Evolutionary conservation across 2,888 invertebrate genomes (phyloP), one percentile per base, ranked within the genome.

Genomic region (Lysandra coridon): DNA sequence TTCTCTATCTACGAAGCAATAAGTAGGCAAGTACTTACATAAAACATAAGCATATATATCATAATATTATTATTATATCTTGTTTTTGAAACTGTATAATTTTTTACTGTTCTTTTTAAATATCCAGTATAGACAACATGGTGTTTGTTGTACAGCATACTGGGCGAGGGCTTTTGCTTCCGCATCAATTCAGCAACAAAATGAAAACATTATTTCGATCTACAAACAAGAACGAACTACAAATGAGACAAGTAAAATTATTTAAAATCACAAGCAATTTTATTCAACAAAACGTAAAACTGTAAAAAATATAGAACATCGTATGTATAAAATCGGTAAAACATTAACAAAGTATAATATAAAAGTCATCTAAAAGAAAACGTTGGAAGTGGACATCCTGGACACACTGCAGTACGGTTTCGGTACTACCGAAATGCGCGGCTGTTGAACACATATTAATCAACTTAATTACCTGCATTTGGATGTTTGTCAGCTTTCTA

Each of bases 401-500:
- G 74, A 74, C 23, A 40, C 23, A n/a, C 74, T 40, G 7, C 44
- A 44, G 4, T 44, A 74, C n/a, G 40, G 4, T 14, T n/a, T 14
- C 44, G 6, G 75, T 75, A 30, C 49, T 12, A 23, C 17, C 40
- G 74, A 12, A 14, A 40, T 23, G n/a, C n/a, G 44, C 23, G 74
- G 3, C 74, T 74, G 74, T 74, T 44, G 74, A 40, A 74, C 74
- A 74, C 23, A 74, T 40, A 44, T 49, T 49, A 7, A 40, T 44
- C n/a, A n/a, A 10, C 73, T 37, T 73, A n/a, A 73, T 7, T 23
- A 30, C 23, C 64, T 30, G 23, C 30, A 23, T 44, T 53, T 14
- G 53, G 12, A 14, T 14, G 44, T 44, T 7, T 44, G 7, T 44
- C 44, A 7, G 44, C 44, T 44, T 5, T 53, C 14, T 53, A 53